phyloP scores from a whole-genome alignment of 2,113 vertebrate genomes.

The Passer domesticus region DNA sequence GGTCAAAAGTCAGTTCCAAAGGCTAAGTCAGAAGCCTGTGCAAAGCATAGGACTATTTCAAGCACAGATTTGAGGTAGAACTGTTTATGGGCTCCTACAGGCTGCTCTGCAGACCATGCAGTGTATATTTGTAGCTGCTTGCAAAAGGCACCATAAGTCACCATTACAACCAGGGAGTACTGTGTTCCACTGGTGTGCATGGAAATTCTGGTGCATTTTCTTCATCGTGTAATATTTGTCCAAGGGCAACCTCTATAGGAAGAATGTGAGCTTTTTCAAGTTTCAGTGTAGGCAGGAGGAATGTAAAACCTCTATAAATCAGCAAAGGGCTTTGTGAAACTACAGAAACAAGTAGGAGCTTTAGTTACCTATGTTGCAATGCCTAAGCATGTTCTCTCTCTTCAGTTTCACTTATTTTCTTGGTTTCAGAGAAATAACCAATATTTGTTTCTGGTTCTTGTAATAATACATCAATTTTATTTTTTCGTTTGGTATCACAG shows the following conservation, averaged over 20 bases:
- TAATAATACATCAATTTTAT: background rate
- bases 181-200: background rate
- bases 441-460: background rate
- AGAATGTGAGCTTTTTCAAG: background rate
- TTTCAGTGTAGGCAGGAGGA: background rate
- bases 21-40: background rate
- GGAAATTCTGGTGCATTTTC: background rate
- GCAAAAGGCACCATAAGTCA: background rate
- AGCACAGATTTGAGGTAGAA: background rate
- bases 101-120: background rate
- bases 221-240: background rate
- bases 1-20: background rate
- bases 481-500: background rate
- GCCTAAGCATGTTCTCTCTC: background rate
- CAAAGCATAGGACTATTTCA: fast-evolving
- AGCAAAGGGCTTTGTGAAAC: background rate
- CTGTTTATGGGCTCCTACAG: background rate
- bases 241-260: background rate
- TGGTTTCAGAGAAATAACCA: background rate
- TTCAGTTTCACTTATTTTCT: background rate
- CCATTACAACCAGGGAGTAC: background rate
- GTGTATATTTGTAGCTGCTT: background rate
- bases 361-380: background rate
- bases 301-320: background rate
- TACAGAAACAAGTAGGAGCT: background rate